Evolutionary conservation across 2,797 vertebrate species (phyloP), one percentile per base, ranked within the genome.

Genomic region (Manis pentadactyla): DNA sequence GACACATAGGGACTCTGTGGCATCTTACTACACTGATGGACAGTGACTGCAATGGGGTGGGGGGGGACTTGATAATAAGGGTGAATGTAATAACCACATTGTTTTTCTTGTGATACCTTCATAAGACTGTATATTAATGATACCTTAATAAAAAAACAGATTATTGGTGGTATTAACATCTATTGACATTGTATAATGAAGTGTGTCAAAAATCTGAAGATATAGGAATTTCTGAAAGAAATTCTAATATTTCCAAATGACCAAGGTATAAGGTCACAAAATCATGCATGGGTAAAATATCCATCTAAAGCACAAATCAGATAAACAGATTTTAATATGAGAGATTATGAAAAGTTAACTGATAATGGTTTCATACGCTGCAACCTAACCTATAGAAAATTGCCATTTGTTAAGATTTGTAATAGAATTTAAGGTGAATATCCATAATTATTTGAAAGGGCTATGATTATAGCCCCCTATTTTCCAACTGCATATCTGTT

Each of bases 191-290:
- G 6, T 37, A 51, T 53, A 90, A 68, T 82, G 6, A 96, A 95
- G 86, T 11, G 27, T 5, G 15, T 49, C 49, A 78, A 81, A 81
- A 88, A 85, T n/a, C n/a, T 87, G 53, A 94, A 81, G 42, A 84
- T 37, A 31, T 92, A 49, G 19, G 34, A 13, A 78, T 31, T 90
- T 90, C 42, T 83, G 34, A 81, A 34, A 39, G 3, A 2, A 93
- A 93, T 74, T 79, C 51, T 84, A 66, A 7, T 82, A 90, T 39
- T 87, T 89, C 66, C 27, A 95, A 92, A 93, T 79, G 79, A 90
- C 11, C 10, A 90, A 27, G 2, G 31, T 17, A 0, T 34, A 53
- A 64, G 77, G 42, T 59, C 42, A 87, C 14, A 94, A 91, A 92
- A 69, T 10, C 75, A 63, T 61, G 64, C 57, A 63, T 59, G 21